These are phyloP conservation scores for Tachuris rubrigastra DNA, from an alignment of 2,113 vertebrate species.

Conservation along the genomic window DNA sequence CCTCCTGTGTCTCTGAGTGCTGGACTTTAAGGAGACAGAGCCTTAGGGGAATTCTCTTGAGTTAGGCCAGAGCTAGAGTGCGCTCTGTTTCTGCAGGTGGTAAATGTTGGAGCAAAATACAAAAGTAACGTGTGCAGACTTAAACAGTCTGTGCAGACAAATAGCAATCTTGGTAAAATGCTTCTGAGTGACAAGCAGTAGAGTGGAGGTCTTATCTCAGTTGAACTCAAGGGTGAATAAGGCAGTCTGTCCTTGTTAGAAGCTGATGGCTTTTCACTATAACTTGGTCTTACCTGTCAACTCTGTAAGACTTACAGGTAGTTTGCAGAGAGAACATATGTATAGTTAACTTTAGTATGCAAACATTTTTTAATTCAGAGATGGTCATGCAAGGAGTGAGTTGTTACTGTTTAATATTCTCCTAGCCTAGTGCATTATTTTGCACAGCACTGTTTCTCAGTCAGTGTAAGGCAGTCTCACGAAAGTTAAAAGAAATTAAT, in stretches of 20 bases:
- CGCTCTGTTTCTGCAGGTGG: not conserved
- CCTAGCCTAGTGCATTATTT: not conserved
- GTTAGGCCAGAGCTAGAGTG: not conserved
- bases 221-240: not conserved
- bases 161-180: not conserved
- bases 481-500: constrained; percentile 16
- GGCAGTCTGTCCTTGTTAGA: not conserved
- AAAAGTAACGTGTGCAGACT: not conserved
- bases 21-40: not conserved
- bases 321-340: not conserved
- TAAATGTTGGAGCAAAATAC: not conserved
- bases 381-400: not conserved
- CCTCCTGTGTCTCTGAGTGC: not conserved
- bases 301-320: not conserved
- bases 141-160: not conserved
- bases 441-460: not conserved
- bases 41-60: not conserved
- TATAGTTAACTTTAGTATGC: not conserved
- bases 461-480: not conserved
- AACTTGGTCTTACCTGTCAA: not conserved
- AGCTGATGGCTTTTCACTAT: not conserved
- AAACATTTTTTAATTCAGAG: not conserved
- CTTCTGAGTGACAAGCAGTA: not conserved
- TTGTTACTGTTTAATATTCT: constrained; percentile 2
- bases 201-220: not conserved